Percentiles rank a stretch among this genome's conserved stretches.
Conservation (phyloP, 2,113 vertebrate genomes). For the Lagopus leucura region DNA sequence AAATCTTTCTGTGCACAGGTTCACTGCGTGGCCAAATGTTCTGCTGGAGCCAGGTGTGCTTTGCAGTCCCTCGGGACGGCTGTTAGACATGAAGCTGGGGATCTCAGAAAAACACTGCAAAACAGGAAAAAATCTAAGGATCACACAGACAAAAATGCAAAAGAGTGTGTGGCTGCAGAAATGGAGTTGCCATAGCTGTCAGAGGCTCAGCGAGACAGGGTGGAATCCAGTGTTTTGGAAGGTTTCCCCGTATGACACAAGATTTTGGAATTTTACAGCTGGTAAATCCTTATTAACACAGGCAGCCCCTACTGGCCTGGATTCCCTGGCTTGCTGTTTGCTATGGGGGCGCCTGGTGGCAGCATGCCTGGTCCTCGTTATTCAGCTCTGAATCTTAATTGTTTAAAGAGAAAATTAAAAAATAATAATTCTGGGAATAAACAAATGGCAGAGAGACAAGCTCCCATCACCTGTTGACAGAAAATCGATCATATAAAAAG, state of each 20-base stretch:
- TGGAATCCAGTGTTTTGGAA: constrained; percentile 91
- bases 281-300: constrained; percentile 88
- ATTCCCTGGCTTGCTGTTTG: constrained; percentile 76
- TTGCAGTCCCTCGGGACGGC: neutral
- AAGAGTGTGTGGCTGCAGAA: constrained; percentile 68
- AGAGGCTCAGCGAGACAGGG: constrained; percentile 76
- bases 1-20: neutral
- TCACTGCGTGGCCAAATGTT: neutral
- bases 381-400: constrained; percentile 76
- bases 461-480: constrained; percentile 84
- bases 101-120: constrained; percentile 80
- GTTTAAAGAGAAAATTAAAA: constrained; percentile 78
- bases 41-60: constrained; percentile 31
- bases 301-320: constrained; percentile 81
- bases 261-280: constrained; percentile 87
- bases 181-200: constrained; percentile 78
- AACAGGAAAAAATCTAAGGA: constrained; percentile 84
- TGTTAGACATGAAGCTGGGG: constrained; percentile 39
- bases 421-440: constrained; percentile 76
- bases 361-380: constrained; percentile 73
- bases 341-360: constrained; percentile 76
- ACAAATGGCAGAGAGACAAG: constrained; percentile 74
- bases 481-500: constrained; percentile 80
- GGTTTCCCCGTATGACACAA: constrained; percentile 88
- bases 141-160: constrained; percentile 66